Conservation (phyloP, 2,113 vertebrate genomes). For the Platichthys flesus region DNA sequence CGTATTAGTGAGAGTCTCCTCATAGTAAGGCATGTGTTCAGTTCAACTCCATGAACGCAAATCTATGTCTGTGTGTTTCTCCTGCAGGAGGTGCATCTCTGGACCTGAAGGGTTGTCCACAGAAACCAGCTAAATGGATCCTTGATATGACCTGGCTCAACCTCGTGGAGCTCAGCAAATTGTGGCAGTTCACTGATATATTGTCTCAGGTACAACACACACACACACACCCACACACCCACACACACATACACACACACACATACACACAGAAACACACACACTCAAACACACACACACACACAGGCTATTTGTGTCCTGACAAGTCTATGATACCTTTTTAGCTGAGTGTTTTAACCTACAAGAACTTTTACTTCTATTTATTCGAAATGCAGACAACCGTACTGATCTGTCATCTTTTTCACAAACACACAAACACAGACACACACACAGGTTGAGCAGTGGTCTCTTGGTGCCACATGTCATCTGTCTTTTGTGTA, state of each 20-base stretch:
- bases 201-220: slow-evolving; percentile 86
- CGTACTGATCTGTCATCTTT: slow-evolving; percentile 8
- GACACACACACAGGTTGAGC: slow-evolving; percentile 13
- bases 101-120: slow-evolving; percentile 93
- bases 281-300: slow-evolving; percentile 6
- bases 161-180: slow-evolving; percentile 94
- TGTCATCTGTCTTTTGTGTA: slow-evolving; percentile 33
- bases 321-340: neutral
- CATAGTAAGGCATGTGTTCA: neutral
- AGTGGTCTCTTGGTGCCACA: slow-evolving; percentile 50
- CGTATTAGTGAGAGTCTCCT: too few relatives aligned
- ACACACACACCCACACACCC: neutral
- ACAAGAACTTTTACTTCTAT: slow-evolving; percentile 24
- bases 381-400: neutral
- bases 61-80: neutral
- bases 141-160: slow-evolving; percentile 98
- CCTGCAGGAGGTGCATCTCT: slow-evolving; percentile 92
- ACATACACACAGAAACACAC: neutral
- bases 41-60: neutral
- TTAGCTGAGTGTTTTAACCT: slow-evolving; percentile 7
- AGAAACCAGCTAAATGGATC: slow-evolving; percentile 95
- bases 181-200: slow-evolving; percentile 92
- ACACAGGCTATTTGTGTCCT: neutral
- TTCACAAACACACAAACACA: slow-evolving; percentile 9
- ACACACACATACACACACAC: too few relatives aligned